These are phyloP conservation scores for Myotis brandtii DNA, from an alignment of 2,113 vertebrate species.

Conservation along the genomic window DNA sequence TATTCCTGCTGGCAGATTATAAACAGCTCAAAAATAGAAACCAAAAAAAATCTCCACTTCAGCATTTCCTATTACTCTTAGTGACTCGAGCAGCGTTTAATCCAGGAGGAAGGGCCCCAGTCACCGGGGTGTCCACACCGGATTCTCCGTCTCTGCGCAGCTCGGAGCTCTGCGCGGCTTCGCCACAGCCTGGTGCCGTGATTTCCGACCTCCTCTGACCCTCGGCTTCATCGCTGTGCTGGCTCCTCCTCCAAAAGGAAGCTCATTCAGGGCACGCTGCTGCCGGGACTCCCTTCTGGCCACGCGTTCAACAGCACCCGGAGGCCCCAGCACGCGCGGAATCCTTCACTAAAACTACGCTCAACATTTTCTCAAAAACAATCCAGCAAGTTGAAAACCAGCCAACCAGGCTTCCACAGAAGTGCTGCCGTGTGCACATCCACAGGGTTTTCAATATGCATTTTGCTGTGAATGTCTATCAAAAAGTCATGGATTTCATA, in stretches of 20 bases:
- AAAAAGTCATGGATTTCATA: not conserved
- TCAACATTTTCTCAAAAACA: not conserved
- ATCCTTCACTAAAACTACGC: not conserved
- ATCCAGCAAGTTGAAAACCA: constrained; percentile 31
- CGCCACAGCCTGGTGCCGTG: not conserved
- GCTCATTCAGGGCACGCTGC: not conserved
- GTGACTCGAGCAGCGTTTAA: fast-evolving
- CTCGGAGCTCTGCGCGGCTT: not conserved
- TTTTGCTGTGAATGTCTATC: not conserved
- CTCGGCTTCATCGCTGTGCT: constrained; percentile 60
- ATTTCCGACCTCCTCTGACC: constrained; percentile 48
- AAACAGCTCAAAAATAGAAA: constrained; percentile 78
- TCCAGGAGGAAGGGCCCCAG: not conserved
- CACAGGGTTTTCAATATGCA: not conserved
- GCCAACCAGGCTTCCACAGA: not conserved
- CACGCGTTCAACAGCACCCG: not conserved
- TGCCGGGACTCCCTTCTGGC: not conserved
- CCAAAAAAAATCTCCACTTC: constrained; percentile 13
- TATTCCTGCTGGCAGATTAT: constrained; percentile 81
- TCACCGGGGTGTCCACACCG: constrained; percentile 1
- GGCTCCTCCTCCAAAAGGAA: constrained; percentile 72
- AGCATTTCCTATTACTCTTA: constrained; percentile 66
- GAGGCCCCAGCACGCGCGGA: not conserved
- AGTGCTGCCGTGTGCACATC: not conserved
- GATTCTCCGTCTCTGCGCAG: not conserved